phyloP scores from a whole-genome alignment of 2,797 vertebrate genomes.

The Delichon dasypus region DNA sequence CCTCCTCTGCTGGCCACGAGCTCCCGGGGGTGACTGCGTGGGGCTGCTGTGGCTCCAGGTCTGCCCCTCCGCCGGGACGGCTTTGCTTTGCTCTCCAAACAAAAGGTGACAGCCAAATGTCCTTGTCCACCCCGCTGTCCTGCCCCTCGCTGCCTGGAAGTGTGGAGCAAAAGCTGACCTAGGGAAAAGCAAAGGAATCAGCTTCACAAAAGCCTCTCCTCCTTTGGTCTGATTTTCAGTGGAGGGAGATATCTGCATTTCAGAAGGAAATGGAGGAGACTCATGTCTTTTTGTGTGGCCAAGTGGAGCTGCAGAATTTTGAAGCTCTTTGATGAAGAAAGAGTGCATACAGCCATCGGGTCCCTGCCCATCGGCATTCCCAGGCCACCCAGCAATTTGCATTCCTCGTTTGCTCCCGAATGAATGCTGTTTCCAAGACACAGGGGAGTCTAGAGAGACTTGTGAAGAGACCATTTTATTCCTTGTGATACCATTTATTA shows the following conservation, averaged over 20 bases:
- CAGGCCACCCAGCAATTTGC: background rate
- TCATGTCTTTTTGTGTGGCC: background rate
- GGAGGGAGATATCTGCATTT: background rate
- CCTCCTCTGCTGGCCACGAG: rapidly evolving
- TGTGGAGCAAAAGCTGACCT: background rate
- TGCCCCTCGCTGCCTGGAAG: background rate
- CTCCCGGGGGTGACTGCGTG: background rate
- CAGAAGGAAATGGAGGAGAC: background rate
- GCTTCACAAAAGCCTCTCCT: background rate
- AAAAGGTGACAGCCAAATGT: background rate
- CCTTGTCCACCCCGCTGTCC: background rate
- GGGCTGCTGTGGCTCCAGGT: background rate
- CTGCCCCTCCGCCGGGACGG: rapidly evolving
- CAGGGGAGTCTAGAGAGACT: background rate
- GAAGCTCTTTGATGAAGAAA: background rate
- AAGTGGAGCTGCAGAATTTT: background rate
- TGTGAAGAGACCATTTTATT: slow-evolving; percentile 48
- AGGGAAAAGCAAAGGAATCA: background rate
- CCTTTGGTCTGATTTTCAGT: background rate
- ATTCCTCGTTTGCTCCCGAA: background rate
- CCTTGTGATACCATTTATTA: slow-evolving; percentile 59
- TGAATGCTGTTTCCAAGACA: background rate
- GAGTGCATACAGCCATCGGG: background rate
- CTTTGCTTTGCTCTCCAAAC: background rate
- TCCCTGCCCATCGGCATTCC: background rate